Base-by-base conservation (phyloP, 2,113 vertebrate species). In the Polypterus senegalus region DNA sequence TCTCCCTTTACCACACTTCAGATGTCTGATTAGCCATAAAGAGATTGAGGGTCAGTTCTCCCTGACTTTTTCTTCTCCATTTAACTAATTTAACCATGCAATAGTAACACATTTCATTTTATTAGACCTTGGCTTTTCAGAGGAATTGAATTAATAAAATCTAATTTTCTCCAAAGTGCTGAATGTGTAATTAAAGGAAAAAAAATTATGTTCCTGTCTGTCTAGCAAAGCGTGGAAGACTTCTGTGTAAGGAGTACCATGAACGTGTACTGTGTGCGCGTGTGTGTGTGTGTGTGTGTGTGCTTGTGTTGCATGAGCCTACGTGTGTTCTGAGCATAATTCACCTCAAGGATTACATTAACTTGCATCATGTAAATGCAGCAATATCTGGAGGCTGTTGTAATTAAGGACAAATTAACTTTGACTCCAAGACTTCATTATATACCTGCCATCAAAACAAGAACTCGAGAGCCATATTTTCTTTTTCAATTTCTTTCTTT, bases 71-170 rank as follows among this genome's bases (percentile, higher is more conserved):
- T 87, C 86, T 78, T 86, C 82, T 84, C 83, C 83, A 82, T 87
- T 88, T 88, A 88, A 84, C 86, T 86, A 79, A 86, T 87, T 85
- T 87, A 89, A 85, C 82, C 76, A 81, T 65, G 5, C 77, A 63
- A 86, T 85, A 84, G 84, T 86, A 87, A 85, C 86, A 86, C 82
- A 84, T 86, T 87, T 82, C 81, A 83, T 88, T 89, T 87, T 86
- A 86, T 87, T 86, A 86, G 72, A 82, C 79, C 72, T 69, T 83
- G 84, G 85, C 86, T 91, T 84, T 89, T 88, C 84, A 78, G 83
- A 86, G 83, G 77, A 87, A 90, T 90, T 91, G 81, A 91, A 91
- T 92, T 91, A 91, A 90, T 88, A 88, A 89, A 91, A 92, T 89
- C 86, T 88, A 71, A 90, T 93, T 92, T 90, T 89, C 87, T 88